Conservation (phyloP, 2,113 vertebrate genomes). For the Ondatra zibethicus region DNA sequence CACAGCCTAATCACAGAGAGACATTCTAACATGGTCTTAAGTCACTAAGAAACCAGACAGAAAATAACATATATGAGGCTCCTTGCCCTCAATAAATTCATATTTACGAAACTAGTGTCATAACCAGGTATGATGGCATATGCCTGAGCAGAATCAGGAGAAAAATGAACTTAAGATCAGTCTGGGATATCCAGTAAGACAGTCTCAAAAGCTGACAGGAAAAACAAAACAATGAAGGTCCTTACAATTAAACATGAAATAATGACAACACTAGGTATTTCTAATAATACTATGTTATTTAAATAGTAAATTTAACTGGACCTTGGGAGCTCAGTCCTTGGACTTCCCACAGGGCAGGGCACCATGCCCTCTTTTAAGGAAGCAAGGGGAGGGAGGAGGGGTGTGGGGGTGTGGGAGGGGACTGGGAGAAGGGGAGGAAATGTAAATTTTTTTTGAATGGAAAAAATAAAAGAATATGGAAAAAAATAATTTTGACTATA, state of each 20-base stretch:
- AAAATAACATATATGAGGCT: not conserved
- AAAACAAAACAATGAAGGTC: not conserved
- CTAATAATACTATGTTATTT: slow-evolving; percentile 8
- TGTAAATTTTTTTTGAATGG: no score
- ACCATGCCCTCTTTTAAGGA: no score
- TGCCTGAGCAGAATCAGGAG: not conserved
- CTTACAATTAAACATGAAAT: not conserved
- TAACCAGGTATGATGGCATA: not conserved
- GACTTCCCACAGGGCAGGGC: no score
- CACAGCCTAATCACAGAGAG: not conserved
- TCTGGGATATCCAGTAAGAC: not conserved
- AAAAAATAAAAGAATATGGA: no score
- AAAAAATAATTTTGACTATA: no score
- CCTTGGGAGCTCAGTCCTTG: no score
- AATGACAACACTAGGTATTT: not conserved
- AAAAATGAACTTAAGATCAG: not conserved
- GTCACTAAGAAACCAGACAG: not conserved
- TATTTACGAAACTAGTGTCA: not conserved
- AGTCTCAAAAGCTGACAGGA: not conserved
- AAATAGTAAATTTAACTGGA: not conserved
- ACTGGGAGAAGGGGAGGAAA: no score
- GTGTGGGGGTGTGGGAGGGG: no score
- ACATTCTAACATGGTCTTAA: not conserved
- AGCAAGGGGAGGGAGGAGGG: no score
- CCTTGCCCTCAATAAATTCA: not conserved